Evolutionary conservation across 2,113 vertebrate species (phyloP).

Genomic region (Ciconia stormi): DNA sequence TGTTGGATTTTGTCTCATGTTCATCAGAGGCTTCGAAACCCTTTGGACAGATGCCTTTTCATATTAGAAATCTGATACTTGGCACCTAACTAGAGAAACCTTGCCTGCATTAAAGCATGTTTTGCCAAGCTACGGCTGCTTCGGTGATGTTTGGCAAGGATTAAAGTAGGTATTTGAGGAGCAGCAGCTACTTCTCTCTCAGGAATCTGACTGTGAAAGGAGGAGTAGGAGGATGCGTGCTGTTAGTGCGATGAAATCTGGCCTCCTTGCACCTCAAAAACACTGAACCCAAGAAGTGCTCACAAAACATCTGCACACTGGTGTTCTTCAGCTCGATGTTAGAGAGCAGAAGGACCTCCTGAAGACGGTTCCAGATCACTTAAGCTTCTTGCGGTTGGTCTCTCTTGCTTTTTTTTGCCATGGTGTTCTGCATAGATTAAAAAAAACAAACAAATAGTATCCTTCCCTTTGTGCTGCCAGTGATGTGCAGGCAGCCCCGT

Average conservation of each 20-base stretch:
- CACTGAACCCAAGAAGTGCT: background rate
- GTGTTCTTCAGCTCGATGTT: fast-evolving
- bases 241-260: background rate
- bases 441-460: background rate
- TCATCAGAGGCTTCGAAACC: background rate
- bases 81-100: background rate
- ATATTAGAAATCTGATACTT: background rate
- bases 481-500: background rate
- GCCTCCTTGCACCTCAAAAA: background rate
- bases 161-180: background rate
- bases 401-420: fast-evolving
- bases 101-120: background rate
- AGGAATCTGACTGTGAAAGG: background rate
- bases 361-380: background rate
- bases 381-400: background rate
- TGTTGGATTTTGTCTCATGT: background rate
- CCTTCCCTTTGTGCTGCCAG: background rate
- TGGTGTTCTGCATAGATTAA: background rate
- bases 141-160: background rate
- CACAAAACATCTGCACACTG: fast-evolving
- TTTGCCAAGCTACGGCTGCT: background rate
- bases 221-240: background rate
- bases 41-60: background rate
- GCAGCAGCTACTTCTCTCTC: background rate
- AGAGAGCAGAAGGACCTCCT: background rate